Base-by-base conservation (phyloP, 2,797 vertebrate species). In the Sebastes matsubarae region DNA sequence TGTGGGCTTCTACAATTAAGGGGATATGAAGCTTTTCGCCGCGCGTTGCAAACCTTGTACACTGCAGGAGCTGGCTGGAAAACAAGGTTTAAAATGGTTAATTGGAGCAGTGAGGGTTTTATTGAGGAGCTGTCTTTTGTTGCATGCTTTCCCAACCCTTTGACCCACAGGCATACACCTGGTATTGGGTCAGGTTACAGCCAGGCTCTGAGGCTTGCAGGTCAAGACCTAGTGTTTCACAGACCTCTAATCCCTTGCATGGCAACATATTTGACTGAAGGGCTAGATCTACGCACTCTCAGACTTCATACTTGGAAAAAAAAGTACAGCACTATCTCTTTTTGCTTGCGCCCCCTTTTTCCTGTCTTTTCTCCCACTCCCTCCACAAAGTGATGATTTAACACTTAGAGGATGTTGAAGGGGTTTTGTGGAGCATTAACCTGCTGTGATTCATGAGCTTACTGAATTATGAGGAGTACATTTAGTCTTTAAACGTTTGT, bases 121-220 rank as follows among this genome's bases (percentile, higher is more conserved):
- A 94, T 95, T 93, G 91, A 94, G 93, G 79, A 87, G 89, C 86
- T 95, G 93, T 93, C 92, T 94, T 93, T 91, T 85, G 91, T 92
- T 87, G 88, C 92, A 88, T 93, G 94, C 96, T 96, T 96, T 95
- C 91, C 92, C 95, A 95, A 95, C 87, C 94, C 92, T 95, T 93
- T 97, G 97, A 97, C 98, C 97, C 94, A 93, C 93, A 97, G 97
- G 97, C 97, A 97, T 94, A 97, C 98, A 99, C 98, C 98, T 99
- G 98, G 97, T 94, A 93, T 87, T 78, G 94, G 96, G 96, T 99
- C 96, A 97, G 96, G 95, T 99, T 99, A 97, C 98, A 95, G 92
- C 95, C 93, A 92, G 89, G 95, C 96, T 96, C 93, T 91, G 71
- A 94, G 94, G 92, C 94, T 95, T 92, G 68, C 89, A 93, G 98